Percentiles rank a stretch among this genome's conserved stretches.
Evolutionary conservation across 1,140 invertebrate genomes (phyloP).

Genomic region (Caenorhabditis latens): DNA sequence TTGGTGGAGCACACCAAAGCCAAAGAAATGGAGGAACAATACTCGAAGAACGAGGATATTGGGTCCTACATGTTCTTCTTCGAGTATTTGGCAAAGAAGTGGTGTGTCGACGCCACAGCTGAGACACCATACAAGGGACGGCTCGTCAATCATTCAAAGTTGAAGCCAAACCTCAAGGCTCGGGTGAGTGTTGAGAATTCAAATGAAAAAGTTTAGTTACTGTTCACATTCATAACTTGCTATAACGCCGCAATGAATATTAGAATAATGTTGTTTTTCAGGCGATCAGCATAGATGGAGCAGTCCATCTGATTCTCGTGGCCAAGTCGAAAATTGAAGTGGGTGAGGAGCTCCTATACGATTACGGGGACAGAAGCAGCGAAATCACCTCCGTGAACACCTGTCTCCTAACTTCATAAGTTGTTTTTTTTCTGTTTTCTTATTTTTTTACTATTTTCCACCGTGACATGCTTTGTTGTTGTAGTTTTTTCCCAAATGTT

Average conservation of each 20-base stretch:
- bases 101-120: slow-evolving; percentile 96
- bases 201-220: neutral
- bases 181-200: slow-evolving; percentile 81
- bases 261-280: slow-evolving; percentile 40
- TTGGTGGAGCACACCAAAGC: slow-evolving; percentile 88
- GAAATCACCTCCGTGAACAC: slow-evolving; percentile 90
- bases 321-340: slow-evolving; percentile 88
- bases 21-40: slow-evolving; percentile 85
- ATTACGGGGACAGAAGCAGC: slow-evolving; percentile 95
- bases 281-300: slow-evolving; percentile 82
- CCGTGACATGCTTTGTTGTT: too few relatives aligned
- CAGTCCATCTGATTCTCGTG: slow-evolving; percentile 88
- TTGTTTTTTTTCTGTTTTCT: too few relatives aligned
- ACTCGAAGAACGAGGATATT: slow-evolving; percentile 87
- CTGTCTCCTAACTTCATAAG: slow-evolving; percentile 83
- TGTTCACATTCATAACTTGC: too few relatives aligned
- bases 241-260: too few relatives aligned
- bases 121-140: slow-evolving; percentile 90
- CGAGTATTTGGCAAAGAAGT: slow-evolving; percentile 88
- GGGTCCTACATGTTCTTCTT: slow-evolving; percentile 99
- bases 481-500: too few relatives aligned
- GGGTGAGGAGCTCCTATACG: slow-evolving; percentile 93
- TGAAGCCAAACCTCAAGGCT: slow-evolving; percentile 88
- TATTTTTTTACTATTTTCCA: too few relatives aligned
- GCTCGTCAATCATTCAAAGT: slow-evolving; percentile 94